Percentiles rank a stretch among this genome's conserved stretches.
Conservation (phyloP, 2,888 invertebrate species). For the Mayetiola destructor region DNA sequence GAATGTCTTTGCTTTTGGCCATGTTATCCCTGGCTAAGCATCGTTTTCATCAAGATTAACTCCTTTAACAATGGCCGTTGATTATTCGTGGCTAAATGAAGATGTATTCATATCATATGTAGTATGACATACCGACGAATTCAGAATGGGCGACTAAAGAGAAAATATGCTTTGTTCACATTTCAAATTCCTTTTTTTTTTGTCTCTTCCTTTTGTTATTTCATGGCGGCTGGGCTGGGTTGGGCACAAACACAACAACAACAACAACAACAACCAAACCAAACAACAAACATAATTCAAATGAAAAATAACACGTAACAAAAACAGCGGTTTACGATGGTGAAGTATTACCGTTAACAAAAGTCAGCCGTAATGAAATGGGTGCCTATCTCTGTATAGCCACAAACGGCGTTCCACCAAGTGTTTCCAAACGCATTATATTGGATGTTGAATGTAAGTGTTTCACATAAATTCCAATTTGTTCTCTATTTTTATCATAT, state of each 20-base stretch:
- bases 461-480: conserved; percentile 5
- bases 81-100: no score
- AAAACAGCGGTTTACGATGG: conserved; percentile 72
- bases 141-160: no score
- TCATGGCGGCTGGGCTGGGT: background rate
- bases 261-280: background rate
- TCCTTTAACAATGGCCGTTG: no score
- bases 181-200: no score
- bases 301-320: background rate
- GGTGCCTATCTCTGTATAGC: conserved; percentile 36
- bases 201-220: background rate
- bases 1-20: no score
- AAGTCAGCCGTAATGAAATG: conserved; percentile 69
- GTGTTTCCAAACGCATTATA: conserved; percentile 82
- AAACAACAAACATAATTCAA: no score
- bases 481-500: background rate
- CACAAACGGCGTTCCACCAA: conserved; percentile 75
- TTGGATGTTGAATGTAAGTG: conserved; percentile 81
- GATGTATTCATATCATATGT: no score
- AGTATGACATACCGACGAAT: no score
- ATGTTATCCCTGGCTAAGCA: no score
- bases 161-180: no score
- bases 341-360: conserved; percentile 68
- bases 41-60: no score
- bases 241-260: background rate